Evolutionary conservation across 2,797 vertebrate species (phyloP), one percentile per base, ranked within the genome.

Genomic region (Scolopax bukidnonensis): DNA sequence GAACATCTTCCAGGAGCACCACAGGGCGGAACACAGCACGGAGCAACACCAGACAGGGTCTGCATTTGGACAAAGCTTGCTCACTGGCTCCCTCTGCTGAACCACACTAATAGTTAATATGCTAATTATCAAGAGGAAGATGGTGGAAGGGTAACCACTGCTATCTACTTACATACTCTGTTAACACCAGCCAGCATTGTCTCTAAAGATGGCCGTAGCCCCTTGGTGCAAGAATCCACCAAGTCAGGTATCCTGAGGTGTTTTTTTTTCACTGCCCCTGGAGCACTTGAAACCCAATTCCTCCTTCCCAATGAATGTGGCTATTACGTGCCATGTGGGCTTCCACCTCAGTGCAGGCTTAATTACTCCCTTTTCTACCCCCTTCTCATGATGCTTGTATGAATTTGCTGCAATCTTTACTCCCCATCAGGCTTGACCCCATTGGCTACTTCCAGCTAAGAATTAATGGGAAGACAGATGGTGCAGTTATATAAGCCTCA

Each of bases 391-490:
- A 20, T 75, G 28, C 40, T 41, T 16, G 11, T 8, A 43, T 13
- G 5, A 75, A 60, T 86, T 85, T 68, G 41, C 17, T 47, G 54
- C 73, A 78, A 90, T 67, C 43, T 90, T 23, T 36, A 0, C 23
- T 94, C 78, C 51, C 50, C 0, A 0, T 86, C 43, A 67, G 47
- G 54, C 32, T 20, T 95, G 84, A 96, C 88, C 94, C 84, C 36
- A 36, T 0, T 89, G 90, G 93, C 92, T 93, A 67, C 80, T 81
- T 61, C 63, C 86, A 90, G 78, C 81, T 74, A 32, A 36, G 67
- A 95, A 84, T 59, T 63, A 83, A 77, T 92, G 47, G 87, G 81
- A 63, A 89, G 89, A 56, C 96, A 96, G 96, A 97, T 96, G 95
- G 95, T 71, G 48, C 90, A 78, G 83, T 96, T 96, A 97, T 11